Evolutionary conservation across 2,113 vertebrate species (phyloP).

Genomic region (Collichthys lucidus): DNA sequence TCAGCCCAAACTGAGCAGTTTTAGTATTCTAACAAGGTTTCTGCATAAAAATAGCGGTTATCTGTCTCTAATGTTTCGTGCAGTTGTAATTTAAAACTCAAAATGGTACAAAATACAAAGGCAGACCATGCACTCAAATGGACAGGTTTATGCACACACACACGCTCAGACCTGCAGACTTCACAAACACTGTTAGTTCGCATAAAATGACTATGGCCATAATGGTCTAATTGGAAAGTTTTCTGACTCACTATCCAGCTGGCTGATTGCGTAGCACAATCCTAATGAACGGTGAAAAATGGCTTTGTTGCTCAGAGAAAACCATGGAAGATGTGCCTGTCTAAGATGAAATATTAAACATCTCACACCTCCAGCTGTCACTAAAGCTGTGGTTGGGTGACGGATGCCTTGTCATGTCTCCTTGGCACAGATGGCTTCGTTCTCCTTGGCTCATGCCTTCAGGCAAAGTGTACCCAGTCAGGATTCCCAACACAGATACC

Average conservation of each 20-base stretch:
- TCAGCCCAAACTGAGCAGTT: slow-evolving; percentile 27
- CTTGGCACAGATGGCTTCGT: slow-evolving; percentile 64
- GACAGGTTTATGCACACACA: not conserved
- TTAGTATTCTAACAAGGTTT: slow-evolving; percentile 53
- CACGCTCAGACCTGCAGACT: slow-evolving; percentile 26
- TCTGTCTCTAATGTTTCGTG: slow-evolving; percentile 34
- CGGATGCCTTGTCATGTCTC: slow-evolving; percentile 56
- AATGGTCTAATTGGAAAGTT: slow-evolving; percentile 61
- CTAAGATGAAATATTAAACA: slow-evolving; percentile 78
- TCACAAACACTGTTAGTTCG: slow-evolving; percentile 44
- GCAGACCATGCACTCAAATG: slow-evolving; percentile 10
- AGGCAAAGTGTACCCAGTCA: slow-evolving; percentile 46
- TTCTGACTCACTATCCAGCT: slow-evolving; percentile 63
- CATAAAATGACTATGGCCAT: slow-evolving; percentile 46
- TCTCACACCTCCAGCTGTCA: slow-evolving; percentile 77
- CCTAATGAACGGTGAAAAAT: slow-evolving; percentile 73
- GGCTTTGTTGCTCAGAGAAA: slow-evolving; percentile 46
- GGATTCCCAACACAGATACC: slow-evolving; percentile 28
- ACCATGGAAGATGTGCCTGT: slow-evolving; percentile 47
- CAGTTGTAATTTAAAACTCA: slow-evolving; percentile 39
- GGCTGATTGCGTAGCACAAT: slow-evolving; percentile 51
- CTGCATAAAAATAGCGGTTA: slow-evolving; percentile 50
- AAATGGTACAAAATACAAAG: slow-evolving; percentile 37
- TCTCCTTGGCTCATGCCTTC: slow-evolving; percentile 56
- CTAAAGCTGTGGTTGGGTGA: slow-evolving; percentile 51